Conservation (phyloP, 2,113 vertebrate species). For the Equus przewalskii region DNA sequence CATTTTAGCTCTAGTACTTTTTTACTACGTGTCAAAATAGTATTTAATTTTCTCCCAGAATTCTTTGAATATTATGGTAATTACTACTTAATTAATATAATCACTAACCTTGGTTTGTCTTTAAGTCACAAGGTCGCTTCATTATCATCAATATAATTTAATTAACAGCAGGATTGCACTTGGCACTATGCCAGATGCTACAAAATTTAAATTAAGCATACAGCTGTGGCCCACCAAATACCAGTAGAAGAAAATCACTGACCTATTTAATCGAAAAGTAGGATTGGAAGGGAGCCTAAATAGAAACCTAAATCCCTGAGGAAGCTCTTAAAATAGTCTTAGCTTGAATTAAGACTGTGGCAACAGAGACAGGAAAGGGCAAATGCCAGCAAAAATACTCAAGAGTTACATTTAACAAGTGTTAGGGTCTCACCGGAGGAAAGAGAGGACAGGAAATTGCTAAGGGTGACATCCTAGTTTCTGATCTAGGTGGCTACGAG, state of each 20-base stretch:
- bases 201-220: constrained; percentile 49
- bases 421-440: not conserved
- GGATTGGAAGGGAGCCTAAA: not conserved
- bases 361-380: not conserved
- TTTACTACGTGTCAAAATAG: not conserved
- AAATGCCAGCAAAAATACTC: not conserved
- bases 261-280: constrained; percentile 29
- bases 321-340: constrained; percentile 48
- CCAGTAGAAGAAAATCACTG: constrained; percentile 4
- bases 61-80: constrained; percentile 40
- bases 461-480: not conserved
- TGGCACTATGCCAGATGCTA: not conserved
- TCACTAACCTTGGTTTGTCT: constrained; percentile 53
- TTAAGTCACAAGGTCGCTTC: constrained; percentile 39
- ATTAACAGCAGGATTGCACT: constrained; percentile 28
- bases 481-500: not conserved
- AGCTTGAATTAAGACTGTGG: constrained; percentile 18
- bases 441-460: not conserved
- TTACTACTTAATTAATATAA: constrained; percentile 53
- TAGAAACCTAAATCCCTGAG: not conserved
- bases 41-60: constrained; percentile 44
- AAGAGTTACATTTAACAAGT: not conserved
- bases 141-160: constrained; percentile 46
- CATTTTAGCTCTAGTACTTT: not conserved
- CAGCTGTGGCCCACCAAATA: not conserved